Evolutionary conservation across 2,113 vertebrate genomes (phyloP).

Genomic region (Ivindomyrus marchei): DNA sequence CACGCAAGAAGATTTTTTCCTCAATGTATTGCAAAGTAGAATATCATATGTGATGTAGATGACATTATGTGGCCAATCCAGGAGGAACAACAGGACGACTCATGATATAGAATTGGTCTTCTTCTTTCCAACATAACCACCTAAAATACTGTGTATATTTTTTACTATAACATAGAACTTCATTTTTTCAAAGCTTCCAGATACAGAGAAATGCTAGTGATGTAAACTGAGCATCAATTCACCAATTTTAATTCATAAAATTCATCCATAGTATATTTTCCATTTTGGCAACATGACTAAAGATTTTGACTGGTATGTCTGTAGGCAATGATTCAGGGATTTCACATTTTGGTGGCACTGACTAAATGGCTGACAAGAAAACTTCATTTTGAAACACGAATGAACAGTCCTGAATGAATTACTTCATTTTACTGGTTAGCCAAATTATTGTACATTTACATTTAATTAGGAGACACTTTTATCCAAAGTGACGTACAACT

Average conservation of each 20-base stretch:
- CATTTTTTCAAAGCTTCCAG: not conserved
- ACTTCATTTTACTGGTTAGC: not conserved
- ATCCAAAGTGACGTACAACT: not conserved
- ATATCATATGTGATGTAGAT: not conserved
- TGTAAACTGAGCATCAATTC: not conserved
- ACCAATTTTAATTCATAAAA: not conserved
- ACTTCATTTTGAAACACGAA: not conserved
- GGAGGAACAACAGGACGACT: not conserved
- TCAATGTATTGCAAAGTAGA: not conserved
- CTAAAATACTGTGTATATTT: not conserved
- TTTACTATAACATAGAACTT: not conserved
- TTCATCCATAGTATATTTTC: not conserved
- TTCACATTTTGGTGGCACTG: too few species aligned
- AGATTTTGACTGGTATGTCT: not conserved
- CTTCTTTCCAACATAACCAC: not conserved
- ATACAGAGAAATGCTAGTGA: not conserved
- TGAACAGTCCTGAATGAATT: not conserved
- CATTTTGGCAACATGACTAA: not conserved
- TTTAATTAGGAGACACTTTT: not conserved
- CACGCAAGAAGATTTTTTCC: not conserved
- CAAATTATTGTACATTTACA: not conserved
- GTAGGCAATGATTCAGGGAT: not conserved
- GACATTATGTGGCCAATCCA: not conserved
- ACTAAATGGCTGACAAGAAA: not conserved
- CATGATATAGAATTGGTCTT: not conserved